A percentile compares a stretch with the other conserved stretches of the same genome.
phyloP scores from a whole-genome alignment of 2,888 invertebrate species.

The Pseudococcus jackbeardsleyi region DNA sequence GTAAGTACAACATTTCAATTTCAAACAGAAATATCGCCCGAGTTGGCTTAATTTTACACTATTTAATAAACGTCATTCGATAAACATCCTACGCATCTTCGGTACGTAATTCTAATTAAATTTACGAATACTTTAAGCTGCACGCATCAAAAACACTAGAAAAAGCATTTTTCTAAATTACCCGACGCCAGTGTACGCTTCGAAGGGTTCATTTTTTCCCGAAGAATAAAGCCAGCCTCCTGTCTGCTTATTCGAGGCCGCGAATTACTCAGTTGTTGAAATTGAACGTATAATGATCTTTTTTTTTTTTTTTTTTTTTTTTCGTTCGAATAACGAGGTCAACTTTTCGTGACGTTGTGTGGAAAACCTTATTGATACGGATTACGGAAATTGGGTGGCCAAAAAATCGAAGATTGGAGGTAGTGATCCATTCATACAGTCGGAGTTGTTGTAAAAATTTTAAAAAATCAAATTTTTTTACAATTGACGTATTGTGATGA shows the following conservation, averaged over 20 bases:
- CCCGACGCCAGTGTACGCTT: not conserved
- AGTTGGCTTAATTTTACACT: slow-evolving; percentile 10
- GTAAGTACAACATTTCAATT: not conserved
- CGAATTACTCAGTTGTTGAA: not conserved
- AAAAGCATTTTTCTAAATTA: not conserved
- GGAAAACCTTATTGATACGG: too few relatives aligned
- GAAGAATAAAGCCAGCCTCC: not conserved
- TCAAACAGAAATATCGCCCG: not conserved
- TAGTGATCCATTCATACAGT: too few relatives aligned
- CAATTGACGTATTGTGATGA: too few relatives aligned
- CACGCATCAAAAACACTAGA: not conserved
- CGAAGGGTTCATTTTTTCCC: not conserved
- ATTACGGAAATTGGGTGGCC: too few relatives aligned
- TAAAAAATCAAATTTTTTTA: too few relatives aligned
- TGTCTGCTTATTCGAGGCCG: not conserved
- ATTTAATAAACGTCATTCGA: slow-evolving; percentile 3
- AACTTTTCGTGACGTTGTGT: not conserved
- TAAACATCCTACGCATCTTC: not conserved
- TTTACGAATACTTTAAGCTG: slow-evolving; percentile 10
- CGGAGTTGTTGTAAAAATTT: too few relatives aligned
- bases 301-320: not conserved
- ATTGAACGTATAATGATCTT: not conserved
- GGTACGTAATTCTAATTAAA: not conserved
- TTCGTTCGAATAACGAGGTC: not conserved
- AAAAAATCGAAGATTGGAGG: too few relatives aligned